Percentiles rank a stretch among this genome's conserved stretches.
phyloP scores from a whole-genome alignment of 2,888 invertebrate genomes.

The Drosophila tripunctata region DNA sequence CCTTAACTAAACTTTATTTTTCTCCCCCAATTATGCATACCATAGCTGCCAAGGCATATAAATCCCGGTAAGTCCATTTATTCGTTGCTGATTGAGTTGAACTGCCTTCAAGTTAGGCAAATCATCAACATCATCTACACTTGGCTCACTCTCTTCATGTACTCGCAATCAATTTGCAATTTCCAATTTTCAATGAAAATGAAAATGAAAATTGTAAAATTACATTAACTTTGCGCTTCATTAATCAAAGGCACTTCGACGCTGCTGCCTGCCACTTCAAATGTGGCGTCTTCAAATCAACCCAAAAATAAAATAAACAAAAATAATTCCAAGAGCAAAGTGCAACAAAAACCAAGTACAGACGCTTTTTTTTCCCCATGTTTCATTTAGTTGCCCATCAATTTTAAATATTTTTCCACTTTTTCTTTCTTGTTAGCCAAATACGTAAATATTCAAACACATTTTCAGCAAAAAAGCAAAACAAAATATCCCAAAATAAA shows the following conservation, averaged over 20 bases:
- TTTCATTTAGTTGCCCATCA: slow-evolving; percentile 44
- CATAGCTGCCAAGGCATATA: slow-evolving; percentile 68
- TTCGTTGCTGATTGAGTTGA: slow-evolving; percentile 28
- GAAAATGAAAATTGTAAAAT: slow-evolving; percentile 56
- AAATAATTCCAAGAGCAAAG: slow-evolving; percentile 24
- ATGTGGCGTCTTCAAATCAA: slow-evolving; percentile 42
- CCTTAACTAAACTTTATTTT: slow-evolving; percentile 42
- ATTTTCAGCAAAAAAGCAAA: slow-evolving; percentile 22
- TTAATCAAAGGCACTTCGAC: slow-evolving; percentile 66
- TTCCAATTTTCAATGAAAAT: slow-evolving; percentile 22
- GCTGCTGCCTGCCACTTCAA: slow-evolving; percentile 34
- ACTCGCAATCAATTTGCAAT: slow-evolving; percentile 53
- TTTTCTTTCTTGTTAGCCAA: slow-evolving; percentile 38
- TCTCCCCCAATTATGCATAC: slow-evolving; percentile 43
- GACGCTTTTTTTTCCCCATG: slow-evolving; percentile 18
- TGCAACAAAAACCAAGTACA: slow-evolving; percentile 29
- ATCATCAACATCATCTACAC: slow-evolving; percentile 40
- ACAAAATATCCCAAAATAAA: slow-evolving; percentile 7
- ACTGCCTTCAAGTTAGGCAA: slow-evolving; percentile 39
- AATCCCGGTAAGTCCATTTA: slow-evolving; percentile 71
- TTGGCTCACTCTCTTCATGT: slow-evolving; percentile 3
- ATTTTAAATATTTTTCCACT: slow-evolving; percentile 47
- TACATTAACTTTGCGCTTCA: slow-evolving; percentile 66
- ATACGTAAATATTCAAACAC: slow-evolving; percentile 44
- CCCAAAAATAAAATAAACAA: slow-evolving; percentile 34